Evolutionary conservation across 2,113 vertebrate species (phyloP), one percentile per base, ranked within the genome.

Genomic region (Ceuthmochares aereus): DNA sequence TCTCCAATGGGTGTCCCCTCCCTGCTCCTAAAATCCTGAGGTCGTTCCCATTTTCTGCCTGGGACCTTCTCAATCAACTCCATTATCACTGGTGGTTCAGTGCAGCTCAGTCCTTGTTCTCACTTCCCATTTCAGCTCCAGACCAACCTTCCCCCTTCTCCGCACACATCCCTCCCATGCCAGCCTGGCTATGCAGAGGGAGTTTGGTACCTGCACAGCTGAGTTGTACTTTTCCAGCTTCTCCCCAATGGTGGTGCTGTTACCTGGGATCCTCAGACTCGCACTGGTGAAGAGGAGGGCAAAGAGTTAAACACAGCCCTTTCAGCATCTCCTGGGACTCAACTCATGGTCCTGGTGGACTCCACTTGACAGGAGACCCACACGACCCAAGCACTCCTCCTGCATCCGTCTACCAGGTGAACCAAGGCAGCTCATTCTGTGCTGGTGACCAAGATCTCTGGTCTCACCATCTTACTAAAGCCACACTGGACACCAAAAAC

Each of bases 141-240:
- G 43, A 45, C 43, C 43, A 40, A 10, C 25, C 51, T 52, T 52
- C 52, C 14, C 14, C 30, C 10, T 8, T 8, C 60, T 67, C 37
- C 52, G 47, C 56, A 20, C 47, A 20, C 17, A 30, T 6, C 36
- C 32, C 36, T 26, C 49, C 36, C 58, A 27, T 0, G 1, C n/a
- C 34, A 9, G 14, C 19, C 40, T 5, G 2, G 45, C 27, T 19
- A 4, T 64, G 36, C 34, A 15, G 21, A 51, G 30, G 10, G 10
- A 1, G 30, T 68, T 68, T 1, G 7, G 56, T 91, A 99, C 99
- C 98, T 99, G 99, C 40, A 99, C 97, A 4, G 99, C 99, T 0
- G 98, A 98, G 77, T 97, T 98, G 94, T 99, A 99, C 87, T 97
- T 96, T 76, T 99, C 99, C 98, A 99, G 98, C 96, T 99, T 99